Evolutionary conservation across 2,888 invertebrate genomes (phyloP).

Genomic region (Cantharis nigra): DNA sequence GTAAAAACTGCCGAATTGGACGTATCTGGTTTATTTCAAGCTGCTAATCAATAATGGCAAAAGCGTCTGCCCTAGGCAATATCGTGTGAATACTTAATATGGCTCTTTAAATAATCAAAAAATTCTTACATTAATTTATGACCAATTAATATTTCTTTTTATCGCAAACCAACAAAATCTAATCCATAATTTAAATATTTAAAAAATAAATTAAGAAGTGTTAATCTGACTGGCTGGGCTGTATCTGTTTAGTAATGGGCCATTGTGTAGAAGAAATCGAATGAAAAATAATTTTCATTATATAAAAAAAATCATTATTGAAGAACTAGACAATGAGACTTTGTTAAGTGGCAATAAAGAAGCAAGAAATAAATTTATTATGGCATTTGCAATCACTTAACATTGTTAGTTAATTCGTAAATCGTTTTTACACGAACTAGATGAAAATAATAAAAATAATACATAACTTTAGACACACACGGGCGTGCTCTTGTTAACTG

Average conservation of each 20-base stretch:
- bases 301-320: neutral
- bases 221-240: neutral
- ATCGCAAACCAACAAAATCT: neutral
- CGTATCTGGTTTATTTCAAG: neutral
- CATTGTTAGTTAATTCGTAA: neutral
- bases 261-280: neutral
- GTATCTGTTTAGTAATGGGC: no score
- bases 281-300: neutral
- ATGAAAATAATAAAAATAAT: neutral
- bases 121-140: no score
- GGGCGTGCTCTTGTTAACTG: conserved; percentile 26
- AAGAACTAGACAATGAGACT: neutral
- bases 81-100: no score
- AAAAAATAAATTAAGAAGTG: neutral
- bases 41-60: neutral
- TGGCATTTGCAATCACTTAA: conserved; percentile 6
- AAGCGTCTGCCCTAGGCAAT: no score
- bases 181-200: neutral
- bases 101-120: no score
- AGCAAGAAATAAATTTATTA: neutral
- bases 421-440: neutral
- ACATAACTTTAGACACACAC: conserved; percentile 5
- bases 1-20: neutral
- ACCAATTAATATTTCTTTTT: no score
- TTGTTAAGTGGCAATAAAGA: neutral